Evolutionary conservation across 2,113 vertebrate species (phyloP), one percentile per base, ranked within the genome.

Genomic region (Elgaria multicarinata): DNA sequence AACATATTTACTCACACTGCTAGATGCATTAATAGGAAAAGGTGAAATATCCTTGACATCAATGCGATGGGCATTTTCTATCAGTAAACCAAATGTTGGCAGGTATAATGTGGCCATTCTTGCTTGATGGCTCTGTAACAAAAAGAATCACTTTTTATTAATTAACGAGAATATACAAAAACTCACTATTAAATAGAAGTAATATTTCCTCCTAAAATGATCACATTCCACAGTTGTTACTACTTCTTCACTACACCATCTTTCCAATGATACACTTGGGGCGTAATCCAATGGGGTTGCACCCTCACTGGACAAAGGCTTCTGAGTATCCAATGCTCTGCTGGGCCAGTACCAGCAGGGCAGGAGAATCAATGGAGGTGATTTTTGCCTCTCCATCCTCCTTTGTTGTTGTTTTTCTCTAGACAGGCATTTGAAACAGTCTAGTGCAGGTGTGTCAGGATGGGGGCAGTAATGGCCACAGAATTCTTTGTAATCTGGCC

Each of bases 61-160:
- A 94, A 99, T 98, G 76, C 99, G 97, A 92, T 99, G 98, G 86
- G 99, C 99, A 0, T 99, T 99, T 96, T 99, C 99, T 89, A 98
- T 98, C n/a, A 99, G 98, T 58, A 99, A 95, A 84, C 98, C 98
- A 86, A 99, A 99, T 80, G 99, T 96, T 6, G 99, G 99, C 94
- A 99, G 96, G 96, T 99, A 99, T 92, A 99, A 97, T 0, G 98
- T 99, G 91, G 98, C 98, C 96, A 99, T 96, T 95, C 99, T 97
- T 33, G 99, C 98, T 95, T 99, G 99, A 92, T 99, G 99, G 92
- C 97, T 98, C 99, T 99, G 96, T 82, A 98, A 97, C 2, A 55
- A 81, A 93, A 50, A 88, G 14, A 88, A 76, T 36, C 31, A 55
- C 18, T 77, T 26, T 12, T 88, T 24, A 89, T 90, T 77, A 14